Evolutionary conservation across 2,888 invertebrate genomes (phyloP), one percentile per base, ranked within the genome.

Genomic region (Dryadula phaetusa): DNA sequence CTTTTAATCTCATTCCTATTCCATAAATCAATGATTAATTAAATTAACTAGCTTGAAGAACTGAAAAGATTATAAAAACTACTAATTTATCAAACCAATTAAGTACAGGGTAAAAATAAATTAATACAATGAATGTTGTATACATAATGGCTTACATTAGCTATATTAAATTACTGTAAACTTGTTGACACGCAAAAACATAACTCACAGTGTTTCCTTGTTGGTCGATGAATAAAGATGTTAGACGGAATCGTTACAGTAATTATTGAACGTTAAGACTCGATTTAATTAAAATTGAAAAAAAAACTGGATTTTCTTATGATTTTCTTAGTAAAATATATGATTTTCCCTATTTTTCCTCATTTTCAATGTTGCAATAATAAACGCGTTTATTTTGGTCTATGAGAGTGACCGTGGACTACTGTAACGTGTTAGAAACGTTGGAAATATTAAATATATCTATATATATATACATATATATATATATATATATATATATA

Each of bases 221-320:
- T 69, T 66, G 22, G 20, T 34, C 44, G n/a, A 69, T 65, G 62
- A 65, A 69, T 65, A 65, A 62, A 65, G 67, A 67, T 67, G 65
- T 62, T 64, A n/a, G 62, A 58, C 14, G 32, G 53, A 44, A 54
- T 63, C 42, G 42, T 63, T 44, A 58, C n/a, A 54, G 54, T 20
- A 37, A 54, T 54, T 54, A 54, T 54, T 54, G n/a, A 37, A 12
- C 37, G 22, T 37, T 37, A 37, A 54, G 22, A 7, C 54, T 54
- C n/a, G 14, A 54, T 20, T 54, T 37, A 54, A 54, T 34, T 22
- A 54, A 1, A 54, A 3, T 7, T n/a, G 37, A 34, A 8, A 28
- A 49, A 18, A 34, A 54, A 54, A n/a, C n/a, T n/a, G n/a, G n/a
- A n/a, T n/a, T n/a, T n/a, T n/a, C n/a, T n/a, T n/a, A n/a, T n/a